Conservation (phyloP, 2,888 invertebrate genomes). For the Actias luna region DNA sequence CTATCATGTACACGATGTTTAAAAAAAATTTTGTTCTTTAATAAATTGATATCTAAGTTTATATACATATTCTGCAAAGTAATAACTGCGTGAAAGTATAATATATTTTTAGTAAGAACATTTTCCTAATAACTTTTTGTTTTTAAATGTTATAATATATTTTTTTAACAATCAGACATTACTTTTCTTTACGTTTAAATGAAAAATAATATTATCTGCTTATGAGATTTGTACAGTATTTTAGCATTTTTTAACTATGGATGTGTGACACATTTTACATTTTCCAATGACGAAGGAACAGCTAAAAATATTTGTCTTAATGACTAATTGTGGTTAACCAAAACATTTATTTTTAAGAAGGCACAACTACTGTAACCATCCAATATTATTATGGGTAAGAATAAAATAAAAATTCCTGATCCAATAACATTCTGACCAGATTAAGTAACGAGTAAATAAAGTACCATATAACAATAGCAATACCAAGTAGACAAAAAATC, state of each 20-base stretch:
- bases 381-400: neutral
- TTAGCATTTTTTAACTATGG: slow-evolving; percentile 70
- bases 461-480: neutral
- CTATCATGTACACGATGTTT: slow-evolving; percentile 73
- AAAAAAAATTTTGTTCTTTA: no score
- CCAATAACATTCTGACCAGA: no score
- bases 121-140: no score
- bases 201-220: slow-evolving; percentile 55
- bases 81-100: no score
- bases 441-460: no score
- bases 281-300: slow-evolving; percentile 61
- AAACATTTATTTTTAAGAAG: neutral
- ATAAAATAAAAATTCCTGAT: no score
- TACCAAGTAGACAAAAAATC: neutral
- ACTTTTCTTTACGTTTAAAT: neutral
- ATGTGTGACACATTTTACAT: slow-evolving; percentile 66
- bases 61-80: slow-evolving; percentile 67
- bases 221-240: slow-evolving; percentile 59
- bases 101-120: no score
- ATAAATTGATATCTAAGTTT: no score
- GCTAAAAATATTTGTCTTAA: slow-evolving; percentile 48
- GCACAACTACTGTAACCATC: neutral
- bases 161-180: no score
- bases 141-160: no score
- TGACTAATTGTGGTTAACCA: neutral